Evolutionary conservation across 2,888 invertebrate species (phyloP).

Genomic region (Glaucopsyche alexis): DNA sequence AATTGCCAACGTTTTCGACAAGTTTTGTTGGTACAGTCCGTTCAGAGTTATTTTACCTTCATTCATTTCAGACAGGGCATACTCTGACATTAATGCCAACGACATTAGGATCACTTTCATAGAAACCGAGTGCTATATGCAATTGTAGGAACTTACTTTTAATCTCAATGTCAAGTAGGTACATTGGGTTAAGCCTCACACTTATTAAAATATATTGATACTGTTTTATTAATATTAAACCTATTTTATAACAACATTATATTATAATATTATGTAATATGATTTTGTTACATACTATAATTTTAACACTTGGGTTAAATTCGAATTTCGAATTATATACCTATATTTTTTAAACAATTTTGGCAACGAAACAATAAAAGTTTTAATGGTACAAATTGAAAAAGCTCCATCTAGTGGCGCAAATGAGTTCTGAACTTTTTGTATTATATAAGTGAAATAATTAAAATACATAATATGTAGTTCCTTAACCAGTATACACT

Average conservation of each 20-base stretch:
- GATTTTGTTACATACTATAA: background rate
- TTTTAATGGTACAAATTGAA: background rate
- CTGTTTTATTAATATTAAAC: background rate
- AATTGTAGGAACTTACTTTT: background rate
- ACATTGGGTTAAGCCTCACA: background rate
- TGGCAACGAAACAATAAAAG: background rate
- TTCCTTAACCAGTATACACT: background rate
- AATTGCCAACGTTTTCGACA: too few species aligned
- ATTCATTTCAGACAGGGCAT: too few species aligned
- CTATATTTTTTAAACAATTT: background rate
- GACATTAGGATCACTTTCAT: too few species aligned
- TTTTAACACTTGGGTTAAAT: background rate
- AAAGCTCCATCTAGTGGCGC: background rate
- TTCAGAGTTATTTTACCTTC: too few species aligned
- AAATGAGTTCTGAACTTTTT: background rate
- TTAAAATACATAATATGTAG: background rate
- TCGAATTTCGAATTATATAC: background rate
- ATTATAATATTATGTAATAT: background rate
- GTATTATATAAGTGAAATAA: background rate
- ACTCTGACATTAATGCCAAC: too few species aligned
- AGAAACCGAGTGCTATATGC: too few species aligned
- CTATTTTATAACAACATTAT: conserved; percentile 7
- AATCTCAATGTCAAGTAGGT: background rate
- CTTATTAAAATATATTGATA: background rate
- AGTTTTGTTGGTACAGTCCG: too few species aligned